phyloP scores from a whole-genome alignment of 1,140 invertebrate genomes.

The Pteromalus puparum region DNA sequence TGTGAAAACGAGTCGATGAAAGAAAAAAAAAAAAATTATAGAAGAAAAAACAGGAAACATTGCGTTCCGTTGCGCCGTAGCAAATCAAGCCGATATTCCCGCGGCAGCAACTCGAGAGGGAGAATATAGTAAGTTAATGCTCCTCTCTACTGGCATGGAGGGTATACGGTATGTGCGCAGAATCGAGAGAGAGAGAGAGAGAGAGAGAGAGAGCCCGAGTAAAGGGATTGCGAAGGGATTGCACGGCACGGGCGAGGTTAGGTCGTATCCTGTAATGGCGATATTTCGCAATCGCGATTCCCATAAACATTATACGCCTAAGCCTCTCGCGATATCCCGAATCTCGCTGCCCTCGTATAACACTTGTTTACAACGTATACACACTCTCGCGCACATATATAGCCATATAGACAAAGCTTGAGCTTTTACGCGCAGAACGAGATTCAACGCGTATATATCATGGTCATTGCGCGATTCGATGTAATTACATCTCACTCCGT shows the following conservation, averaged over 20 bases:
- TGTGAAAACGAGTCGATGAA: no score
- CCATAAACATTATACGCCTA: background rate
- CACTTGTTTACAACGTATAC: no score
- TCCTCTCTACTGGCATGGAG: background rate
- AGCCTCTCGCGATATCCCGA: background rate
- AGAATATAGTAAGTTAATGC: background rate
- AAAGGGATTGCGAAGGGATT: constrained; percentile 4
- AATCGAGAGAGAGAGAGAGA: constrained; percentile 22
- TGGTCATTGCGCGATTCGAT: background rate
- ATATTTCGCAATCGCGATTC: constrained; percentile 12
- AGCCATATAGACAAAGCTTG: background rate
- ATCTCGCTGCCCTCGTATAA: no score
- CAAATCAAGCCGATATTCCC: no score
- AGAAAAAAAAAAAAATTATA: no score
- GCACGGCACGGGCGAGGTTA: constrained; percentile 23
- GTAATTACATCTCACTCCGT: background rate
- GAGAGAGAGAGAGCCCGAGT: background rate
- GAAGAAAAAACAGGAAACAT: no score
- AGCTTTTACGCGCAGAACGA: background rate
- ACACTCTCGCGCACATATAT: background rate
- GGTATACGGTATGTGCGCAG: constrained; percentile 29
- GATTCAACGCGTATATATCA: no score
- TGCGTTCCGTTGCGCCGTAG: no score
- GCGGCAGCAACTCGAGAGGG: no score
- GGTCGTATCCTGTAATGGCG: constrained; percentile 21